phyloP scores from a whole-genome alignment of 2,888 invertebrate genomes.

The Strigamia crassipes region DNA sequence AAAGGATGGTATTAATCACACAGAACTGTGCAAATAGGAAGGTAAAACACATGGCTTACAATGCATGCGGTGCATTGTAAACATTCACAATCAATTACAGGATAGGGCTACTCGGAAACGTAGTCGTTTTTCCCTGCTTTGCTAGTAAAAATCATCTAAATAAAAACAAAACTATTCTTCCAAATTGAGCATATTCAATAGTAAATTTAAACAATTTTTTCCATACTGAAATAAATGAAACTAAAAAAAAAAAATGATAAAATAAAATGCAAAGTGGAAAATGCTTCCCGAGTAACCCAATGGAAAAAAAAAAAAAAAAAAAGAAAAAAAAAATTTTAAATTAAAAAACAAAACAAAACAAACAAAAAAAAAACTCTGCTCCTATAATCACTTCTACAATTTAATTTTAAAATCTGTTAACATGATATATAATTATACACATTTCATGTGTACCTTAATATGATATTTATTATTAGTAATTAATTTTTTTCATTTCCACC shows the following conservation, averaged over 20 bases:
- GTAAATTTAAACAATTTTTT: no score
- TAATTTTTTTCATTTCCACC: constrained; percentile 26
- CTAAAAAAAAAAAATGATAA: background rate
- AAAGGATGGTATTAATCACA: constrained; percentile 41
- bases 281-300: background rate
- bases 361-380: background rate
- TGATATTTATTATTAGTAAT: constrained; percentile 28
- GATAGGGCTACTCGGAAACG: background rate
- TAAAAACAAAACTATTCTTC: background rate
- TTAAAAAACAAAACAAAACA: background rate
- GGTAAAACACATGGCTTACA: constrained; percentile 33
- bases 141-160: background rate
- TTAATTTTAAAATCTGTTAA: constrained; percentile 35
- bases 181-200: background rate
- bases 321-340: background rate
- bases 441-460: constrained; percentile 45
- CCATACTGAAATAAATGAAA: no score
- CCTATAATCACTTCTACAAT: constrained; percentile 17
- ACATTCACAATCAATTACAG: constrained; percentile 32
- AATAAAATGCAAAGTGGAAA: background rate
- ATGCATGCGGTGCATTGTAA: constrained; percentile 13
- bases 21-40: constrained; percentile 33
- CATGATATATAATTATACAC: constrained; percentile 45
- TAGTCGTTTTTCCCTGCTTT: background rate
- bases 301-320: background rate